Base-by-base conservation (phyloP, 2,888 invertebrate species). In the Drosophila maculinotata region DNA sequence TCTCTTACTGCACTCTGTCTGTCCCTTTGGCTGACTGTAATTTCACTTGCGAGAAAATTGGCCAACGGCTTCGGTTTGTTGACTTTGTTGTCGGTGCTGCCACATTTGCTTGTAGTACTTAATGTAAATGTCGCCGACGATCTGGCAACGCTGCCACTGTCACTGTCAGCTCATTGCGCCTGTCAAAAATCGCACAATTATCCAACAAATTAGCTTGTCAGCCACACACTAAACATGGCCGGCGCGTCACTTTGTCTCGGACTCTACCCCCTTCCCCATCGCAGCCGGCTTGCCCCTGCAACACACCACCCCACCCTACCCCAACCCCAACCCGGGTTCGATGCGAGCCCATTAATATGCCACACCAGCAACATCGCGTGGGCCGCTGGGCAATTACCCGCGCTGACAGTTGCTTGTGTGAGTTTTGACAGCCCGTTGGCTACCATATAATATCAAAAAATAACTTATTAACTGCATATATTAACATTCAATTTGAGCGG, bases 401-500 rank as follows among this genome's bases (percentile, higher is more conserved):
- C 74, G 75, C 78, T 89, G 90, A 90, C 90, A 90, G 88, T 85
- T 75, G 78, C 59, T 65, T 85, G 88, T 85, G 83, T 89, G 88
- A 88, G 88, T 88, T 87, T 89, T 89, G 88, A 88, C 88, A 88
- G 88, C 89, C 74, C 76, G 85, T 85, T 89, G 88, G 88, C 88
- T 88, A 89, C 89, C 89, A 89, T 79, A 87, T 77, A 87, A 88
- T 81, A 83, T 85, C 86, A 79, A 31, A 72, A 80, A 79, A 87
- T 77, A 82, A 82, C 88, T 87, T 89, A 89, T 88, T 90, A 88
- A 87, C 84, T 83, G 89, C 83, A 84, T 89, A 89, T 76, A 89
- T 89, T 89, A 89, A 88, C 83, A 88, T 89, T 90, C 88, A 81
- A 90, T 90, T 89, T 87, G 87, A 83, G 74, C 83, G 72, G 87